Conservation (phyloP, 2,113 vertebrate species). For the Notiomystis cincta region DNA sequence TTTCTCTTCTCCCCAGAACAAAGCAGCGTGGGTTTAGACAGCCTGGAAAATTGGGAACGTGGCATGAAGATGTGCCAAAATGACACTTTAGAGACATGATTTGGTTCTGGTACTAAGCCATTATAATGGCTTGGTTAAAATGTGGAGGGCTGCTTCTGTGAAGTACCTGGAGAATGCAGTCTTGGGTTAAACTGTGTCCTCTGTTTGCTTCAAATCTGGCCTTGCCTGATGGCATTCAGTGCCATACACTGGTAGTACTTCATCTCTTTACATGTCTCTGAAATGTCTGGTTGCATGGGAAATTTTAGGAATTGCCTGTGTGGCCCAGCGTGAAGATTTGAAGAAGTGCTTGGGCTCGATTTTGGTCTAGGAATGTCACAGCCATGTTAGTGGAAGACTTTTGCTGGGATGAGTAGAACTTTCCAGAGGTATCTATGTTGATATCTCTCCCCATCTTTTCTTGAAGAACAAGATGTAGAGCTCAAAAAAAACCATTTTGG, state of each 20-base stretch:
- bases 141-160: neutral
- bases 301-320: neutral
- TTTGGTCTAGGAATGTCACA: neutral
- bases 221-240: neutral
- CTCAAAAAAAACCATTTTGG: neutral
- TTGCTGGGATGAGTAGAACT: neutral
- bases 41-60: neutral
- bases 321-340: neutral
- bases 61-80: neutral
- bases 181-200: neutral
- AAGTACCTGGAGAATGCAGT: neutral
- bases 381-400: neutral
- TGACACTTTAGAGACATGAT: neutral
- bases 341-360: neutral
- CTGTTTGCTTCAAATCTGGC: neutral
- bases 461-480: neutral
- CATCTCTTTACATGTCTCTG: rapidly evolving
- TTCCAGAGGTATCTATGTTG: neutral
- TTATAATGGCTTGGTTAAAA: neutral
- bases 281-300: neutral
- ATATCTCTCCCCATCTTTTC: neutral
- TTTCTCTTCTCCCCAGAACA: neutral
- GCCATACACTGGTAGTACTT: neutral
- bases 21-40: neutral
- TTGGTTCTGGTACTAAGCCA: neutral